phyloP scores from a whole-genome alignment of 2,113 vertebrate genomes.

The Oreochromis spilurus region DNA sequence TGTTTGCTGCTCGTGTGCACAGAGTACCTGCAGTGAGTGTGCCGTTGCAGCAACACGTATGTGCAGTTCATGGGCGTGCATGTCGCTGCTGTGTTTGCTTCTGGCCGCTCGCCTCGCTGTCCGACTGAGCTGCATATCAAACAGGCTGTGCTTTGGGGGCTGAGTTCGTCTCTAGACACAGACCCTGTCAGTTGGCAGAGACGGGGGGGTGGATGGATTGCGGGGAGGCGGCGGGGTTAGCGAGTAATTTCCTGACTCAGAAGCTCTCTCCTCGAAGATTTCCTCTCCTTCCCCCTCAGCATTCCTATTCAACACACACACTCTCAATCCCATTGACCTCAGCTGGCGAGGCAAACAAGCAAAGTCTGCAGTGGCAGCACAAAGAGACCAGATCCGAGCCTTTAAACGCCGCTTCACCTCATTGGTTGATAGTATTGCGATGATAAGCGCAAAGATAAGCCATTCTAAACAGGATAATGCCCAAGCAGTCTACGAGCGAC shows the following conservation, averaged over 20 bases:
- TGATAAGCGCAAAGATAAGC: constrained; percentile 46
- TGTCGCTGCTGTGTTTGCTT: constrained; percentile 1
- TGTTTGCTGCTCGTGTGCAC: background rate
- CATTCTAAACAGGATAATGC: constrained; percentile 20
- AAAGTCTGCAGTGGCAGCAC: constrained; percentile 21
- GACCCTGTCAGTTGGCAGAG: constrained; percentile 36
- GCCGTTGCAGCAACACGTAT: background rate
- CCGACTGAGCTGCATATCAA: constrained; percentile 61
- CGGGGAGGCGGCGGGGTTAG: background rate
- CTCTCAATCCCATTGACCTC: constrained; percentile 45
- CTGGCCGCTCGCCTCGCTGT: constrained; percentile 6
- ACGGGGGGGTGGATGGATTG: background rate
- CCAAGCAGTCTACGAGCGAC: background rate
- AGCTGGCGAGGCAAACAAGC: constrained; percentile 27
- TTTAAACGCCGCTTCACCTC: constrained; percentile 25
- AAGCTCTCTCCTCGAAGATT: constrained; percentile 45
- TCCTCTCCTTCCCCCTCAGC: constrained; percentile 15
- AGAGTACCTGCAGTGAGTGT: background rate
- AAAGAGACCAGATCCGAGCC: constrained; percentile 17
- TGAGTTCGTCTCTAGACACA: constrained; percentile 28
- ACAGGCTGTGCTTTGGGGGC: constrained; percentile 39
- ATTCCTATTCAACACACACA: constrained; percentile 45
- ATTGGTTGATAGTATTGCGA: constrained; percentile 13
- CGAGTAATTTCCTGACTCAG: constrained; percentile 58
- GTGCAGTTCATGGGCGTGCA: background rate